phyloP scores from a whole-genome alignment of 35 echinoderm and acorn worm species.

The Heliocidaris erythrogramma region DNA sequence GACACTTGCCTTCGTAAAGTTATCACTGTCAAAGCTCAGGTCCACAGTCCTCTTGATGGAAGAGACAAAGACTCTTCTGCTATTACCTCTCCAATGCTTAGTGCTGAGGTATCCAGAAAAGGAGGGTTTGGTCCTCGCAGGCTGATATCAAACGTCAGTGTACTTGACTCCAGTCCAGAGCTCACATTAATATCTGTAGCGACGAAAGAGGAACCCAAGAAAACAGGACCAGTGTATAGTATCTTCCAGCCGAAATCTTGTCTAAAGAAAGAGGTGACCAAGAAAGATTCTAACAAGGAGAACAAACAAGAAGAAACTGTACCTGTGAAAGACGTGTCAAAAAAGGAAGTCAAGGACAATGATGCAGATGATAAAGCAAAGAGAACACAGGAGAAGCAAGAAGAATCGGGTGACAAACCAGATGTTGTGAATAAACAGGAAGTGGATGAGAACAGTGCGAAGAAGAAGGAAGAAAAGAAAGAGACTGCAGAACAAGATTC shows the following conservation, averaged over 20 bases:
- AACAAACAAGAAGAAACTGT: neutral
- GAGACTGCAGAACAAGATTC: neutral
- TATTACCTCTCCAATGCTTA: neutral
- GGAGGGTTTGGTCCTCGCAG: neutral
- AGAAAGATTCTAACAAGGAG: neutral
- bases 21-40: conserved; percentile 45
- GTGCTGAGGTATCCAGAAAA: neutral
- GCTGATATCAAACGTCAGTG: conserved; percentile 50
- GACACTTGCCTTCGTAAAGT: conserved; percentile 16
- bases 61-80: neutral
- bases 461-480: neutral
- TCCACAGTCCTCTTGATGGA: conserved; percentile 37
- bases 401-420: neutral
- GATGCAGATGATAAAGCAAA: neutral
- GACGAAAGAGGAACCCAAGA: conserved; percentile 7
- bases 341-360: conserved; percentile 23
- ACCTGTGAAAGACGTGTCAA: neutral
- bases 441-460: neutral
- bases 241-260: conserved; percentile 51
- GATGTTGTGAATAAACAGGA: neutral
- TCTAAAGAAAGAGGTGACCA: conserved; percentile 27
- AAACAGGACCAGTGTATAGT: conserved; percentile 49
- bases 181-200: conserved; percentile 36
- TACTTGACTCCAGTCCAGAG: conserved; percentile 34
- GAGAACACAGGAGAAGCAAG: neutral